Percentiles rank a stretch among this genome's conserved stretches.
Evolutionary conservation across 23 tunicate genomes (phyloP).

Genomic region (Clavelina lepadiformis): DNA sequence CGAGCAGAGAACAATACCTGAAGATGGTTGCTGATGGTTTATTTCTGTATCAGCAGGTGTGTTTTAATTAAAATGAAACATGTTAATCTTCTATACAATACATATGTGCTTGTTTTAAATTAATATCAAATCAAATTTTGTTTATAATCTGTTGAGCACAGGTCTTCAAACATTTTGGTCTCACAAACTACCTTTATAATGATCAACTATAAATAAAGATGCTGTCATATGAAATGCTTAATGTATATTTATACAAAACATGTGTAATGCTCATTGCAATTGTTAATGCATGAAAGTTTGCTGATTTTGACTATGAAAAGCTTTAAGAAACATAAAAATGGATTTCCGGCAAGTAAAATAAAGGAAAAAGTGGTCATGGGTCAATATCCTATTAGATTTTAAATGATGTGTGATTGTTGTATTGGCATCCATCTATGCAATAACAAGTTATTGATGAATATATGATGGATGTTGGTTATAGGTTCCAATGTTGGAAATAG

Average conservation of each 20-base stretch:
- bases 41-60: conserved; percentile 1
- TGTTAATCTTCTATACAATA: not conserved
- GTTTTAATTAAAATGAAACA: not conserved
- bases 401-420: not conserved
- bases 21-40: not conserved
- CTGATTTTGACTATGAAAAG: not conserved
- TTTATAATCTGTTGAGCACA: no score
- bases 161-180: no score
- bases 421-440: no score
- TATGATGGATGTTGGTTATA: not conserved
- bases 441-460: no score
- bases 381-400: not conserved
- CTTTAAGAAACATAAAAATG: not conserved
- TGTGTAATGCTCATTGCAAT: no score
- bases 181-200: no score
- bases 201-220: no score
- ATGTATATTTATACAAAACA: no score
- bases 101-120: not conserved
- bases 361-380: no score
- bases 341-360: not conserved
- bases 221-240: no score
- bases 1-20: not conserved
- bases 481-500: conserved; percentile 31
- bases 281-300: not conserved
- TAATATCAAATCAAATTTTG: no score